Base-by-base conservation (phyloP, 2,888 invertebrate genomes). In the Hyppa rectilinea region DNA sequence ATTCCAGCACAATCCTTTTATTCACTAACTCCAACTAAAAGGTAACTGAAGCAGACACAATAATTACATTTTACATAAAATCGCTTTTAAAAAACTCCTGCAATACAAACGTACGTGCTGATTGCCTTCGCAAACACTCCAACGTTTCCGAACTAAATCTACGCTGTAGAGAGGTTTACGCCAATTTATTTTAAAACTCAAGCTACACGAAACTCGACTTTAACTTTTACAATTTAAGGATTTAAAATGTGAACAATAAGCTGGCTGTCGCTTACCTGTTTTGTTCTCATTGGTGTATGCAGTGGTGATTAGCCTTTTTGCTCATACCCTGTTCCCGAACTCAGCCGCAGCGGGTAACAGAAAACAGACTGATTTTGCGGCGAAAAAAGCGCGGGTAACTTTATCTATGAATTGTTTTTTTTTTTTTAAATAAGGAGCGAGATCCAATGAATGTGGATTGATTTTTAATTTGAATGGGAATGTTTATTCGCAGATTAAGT, bases 271-370 rank as follows among this genome's bases (percentile, higher is more conserved):
- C 62, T 80, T 77, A 81, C 78, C 82, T 85, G 85, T 84, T 87
- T 86, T 80, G 84, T 86, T 86, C 83, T 79, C 78, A 74, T 82
- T 84, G 71, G 81, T 72, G 79, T 75, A 82, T 78, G 79, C 75
- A 80, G 72, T 76, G 70, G 81, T 87, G 87, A 87, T 87, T 87
- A 87, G 86, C 79, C 83, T 85, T 87, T 87, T 87, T 85, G 81
- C 84, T 83, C 78, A 80, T 85, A 76, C 63, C 36, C 52, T 78
- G 62, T 80, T 80, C 72, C 52, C 55, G 80, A 84, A 84, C 70
- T 78, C 78, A 75, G 79, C 86, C 84, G 65, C 82, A 82, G 78
- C 74, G 70, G 58, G 83, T 79, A 84, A 86, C 80, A 82, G 87
- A 85, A 87, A 85, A 82, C 81, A 77, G 82, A 79, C 84, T 81